phyloP scores from a whole-genome alignment of 2,888 invertebrate species.

The Cryptocephalus moraei region DNA sequence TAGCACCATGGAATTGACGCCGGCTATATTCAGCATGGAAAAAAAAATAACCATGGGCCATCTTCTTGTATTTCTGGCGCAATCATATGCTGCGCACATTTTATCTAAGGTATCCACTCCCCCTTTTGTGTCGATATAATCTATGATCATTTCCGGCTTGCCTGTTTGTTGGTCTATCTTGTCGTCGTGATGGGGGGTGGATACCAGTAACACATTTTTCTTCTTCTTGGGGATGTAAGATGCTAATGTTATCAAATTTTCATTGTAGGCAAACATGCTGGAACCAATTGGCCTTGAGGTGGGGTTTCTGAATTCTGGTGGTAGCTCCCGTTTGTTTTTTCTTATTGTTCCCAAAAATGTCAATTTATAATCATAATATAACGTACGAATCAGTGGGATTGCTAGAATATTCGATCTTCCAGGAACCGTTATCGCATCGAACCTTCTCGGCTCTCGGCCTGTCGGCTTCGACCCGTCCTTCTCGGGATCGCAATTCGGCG shows the following conservation, averaged over 20 bases:
- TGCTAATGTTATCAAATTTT: slow-evolving; percentile 17
- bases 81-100: slow-evolving; percentile 11
- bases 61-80: slow-evolving; percentile 11
- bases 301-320: slow-evolving; percentile 20
- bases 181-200: slow-evolving; percentile 21
- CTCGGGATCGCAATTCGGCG: too few species aligned
- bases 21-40: slow-evolving; percentile 10
- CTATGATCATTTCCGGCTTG: slow-evolving; percentile 13
- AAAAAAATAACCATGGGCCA: slow-evolving; percentile 15
- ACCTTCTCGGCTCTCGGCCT: too few species aligned
- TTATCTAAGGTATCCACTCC: slow-evolving; percentile 13
- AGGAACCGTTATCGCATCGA: too few species aligned
- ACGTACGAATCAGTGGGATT: too few species aligned
- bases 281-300: slow-evolving; percentile 13
- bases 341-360: slow-evolving; percentile 19
- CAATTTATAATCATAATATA: slow-evolving; percentile 15
- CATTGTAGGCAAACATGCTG: slow-evolving; percentile 20
- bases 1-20: slow-evolving; percentile 11
- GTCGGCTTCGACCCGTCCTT: too few species aligned
- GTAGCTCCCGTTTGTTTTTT: slow-evolving; percentile 24
- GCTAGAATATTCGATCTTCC: too few species aligned
- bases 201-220: slow-evolving; percentile 23
- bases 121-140: slow-evolving; percentile 12
- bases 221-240: slow-evolving; percentile 24
- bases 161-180: slow-evolving; percentile 17